Evolutionary conservation across 2,888 invertebrate genomes (phyloP), one percentile per base, ranked within the genome.

Genomic region (Ctena decussata): DNA sequence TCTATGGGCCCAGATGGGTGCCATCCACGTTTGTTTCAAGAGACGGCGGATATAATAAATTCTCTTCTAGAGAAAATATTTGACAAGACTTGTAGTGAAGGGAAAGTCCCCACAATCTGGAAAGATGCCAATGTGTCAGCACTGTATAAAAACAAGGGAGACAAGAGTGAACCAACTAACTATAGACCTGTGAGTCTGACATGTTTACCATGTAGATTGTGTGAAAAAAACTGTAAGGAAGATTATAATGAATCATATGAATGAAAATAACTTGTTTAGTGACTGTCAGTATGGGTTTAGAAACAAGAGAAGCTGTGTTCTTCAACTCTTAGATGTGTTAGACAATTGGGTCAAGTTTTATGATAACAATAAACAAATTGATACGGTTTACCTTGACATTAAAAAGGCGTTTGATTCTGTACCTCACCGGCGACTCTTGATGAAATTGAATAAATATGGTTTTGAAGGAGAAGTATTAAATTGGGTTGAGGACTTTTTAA

Each of bases 41-140:
- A 49, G 21, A 41, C 41, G 6, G 41, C 41, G 6, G 41, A 41
- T 41, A 41, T 41, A 11, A 15, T 41, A 11, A 41, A 41, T 41
- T 11, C 41, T 21, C 49, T 5, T 11, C 5, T 49, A 49, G 18
- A 21, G 49, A 49, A 49, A 21, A 49, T 49, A 5, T 49, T 21
- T 49, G 49, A 49, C 49, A 49, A 49, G 49, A 21, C 49, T 21
- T 49, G 8, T n/a, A 5, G 3, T 15, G 73, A 49, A 73, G 73
- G 46, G 11, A 8, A 15, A 3, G 18, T 46, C 12, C 46, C 73
- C 5, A 15, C 15, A 2, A 46, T 73, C 15, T 46, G 46, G 73
- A 73, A 73, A 39, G 73, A 73, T 46, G 73, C 73, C 11, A 73
- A 46, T 46, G 27, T 73, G 15, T 46, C 27, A 24, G 46, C 73